Evolutionary conservation across 1,140 invertebrate genomes (phyloP).

Genomic region (Drosophila pseudoananassae): DNA sequence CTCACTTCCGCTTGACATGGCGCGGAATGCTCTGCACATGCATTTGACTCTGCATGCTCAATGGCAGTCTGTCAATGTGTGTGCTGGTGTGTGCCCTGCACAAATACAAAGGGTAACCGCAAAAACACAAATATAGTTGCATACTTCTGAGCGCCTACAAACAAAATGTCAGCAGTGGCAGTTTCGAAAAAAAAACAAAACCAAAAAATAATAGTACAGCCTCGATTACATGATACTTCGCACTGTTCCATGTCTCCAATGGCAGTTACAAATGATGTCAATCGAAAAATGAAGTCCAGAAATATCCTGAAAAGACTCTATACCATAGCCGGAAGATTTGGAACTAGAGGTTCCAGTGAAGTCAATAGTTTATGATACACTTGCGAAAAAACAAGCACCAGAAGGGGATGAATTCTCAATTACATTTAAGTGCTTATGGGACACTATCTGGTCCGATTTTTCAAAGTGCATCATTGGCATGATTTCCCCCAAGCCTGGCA

Average conservation of each 20-base stretch:
- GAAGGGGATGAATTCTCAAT: no score
- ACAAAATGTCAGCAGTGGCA: constrained; percentile 56
- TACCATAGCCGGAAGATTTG: not conserved
- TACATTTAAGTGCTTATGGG: not conserved
- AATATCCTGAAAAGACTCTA: no score
- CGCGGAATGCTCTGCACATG: constrained; percentile 73
- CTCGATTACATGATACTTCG: constrained; percentile 12
- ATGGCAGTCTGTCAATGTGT: constrained; percentile 40
- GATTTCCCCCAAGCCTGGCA: constrained; percentile 63
- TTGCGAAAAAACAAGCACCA: no score
- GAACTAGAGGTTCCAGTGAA: not conserved
- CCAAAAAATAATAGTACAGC: constrained; percentile 12
- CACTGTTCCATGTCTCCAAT: not conserved
- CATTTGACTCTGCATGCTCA: constrained; percentile 66
- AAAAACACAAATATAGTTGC: constrained; percentile 80
- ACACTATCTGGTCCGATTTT: not conserved
- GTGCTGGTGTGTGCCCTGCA: constrained; percentile 48
- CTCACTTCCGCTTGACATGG: constrained; percentile 81
- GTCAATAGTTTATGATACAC: no score
- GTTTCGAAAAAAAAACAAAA: constrained; percentile 18
- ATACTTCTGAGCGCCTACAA: constrained; percentile 73
- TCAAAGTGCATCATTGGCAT: constrained; percentile 61
- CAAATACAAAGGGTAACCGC: constrained; percentile 78
- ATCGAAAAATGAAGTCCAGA: not conserved
- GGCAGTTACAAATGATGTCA: not conserved